Conservation (phyloP, 2,888 invertebrate genomes). For the Thumatha senex region DNA sequence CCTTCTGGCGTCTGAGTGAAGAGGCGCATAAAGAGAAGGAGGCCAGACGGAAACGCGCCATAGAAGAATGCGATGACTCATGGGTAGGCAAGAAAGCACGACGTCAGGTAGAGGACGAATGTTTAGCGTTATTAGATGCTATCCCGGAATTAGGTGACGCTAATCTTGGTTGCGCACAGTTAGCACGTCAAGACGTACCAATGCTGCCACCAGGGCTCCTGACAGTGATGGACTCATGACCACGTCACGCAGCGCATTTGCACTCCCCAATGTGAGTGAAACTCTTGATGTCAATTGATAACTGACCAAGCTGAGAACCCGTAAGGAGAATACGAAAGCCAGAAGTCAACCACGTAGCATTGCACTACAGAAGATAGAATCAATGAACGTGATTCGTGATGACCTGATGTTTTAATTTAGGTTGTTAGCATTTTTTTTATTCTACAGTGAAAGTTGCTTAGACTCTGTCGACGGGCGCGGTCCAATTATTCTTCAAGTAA, state of each 20-base stretch:
- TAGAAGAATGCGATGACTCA: slow-evolving; percentile 76
- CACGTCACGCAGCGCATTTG: slow-evolving; percentile 69
- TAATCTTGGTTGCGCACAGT: slow-evolving; percentile 75
- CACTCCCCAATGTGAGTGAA: slow-evolving; percentile 68
- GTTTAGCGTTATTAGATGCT: slow-evolving; percentile 74
- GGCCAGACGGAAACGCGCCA: slow-evolving; percentile 71
- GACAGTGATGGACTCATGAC: slow-evolving; percentile 80
- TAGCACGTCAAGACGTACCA: slow-evolving; percentile 59
- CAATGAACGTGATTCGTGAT: no score
- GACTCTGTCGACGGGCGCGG: slow-evolving; percentile 77
- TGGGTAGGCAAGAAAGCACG: slow-evolving; percentile 78
- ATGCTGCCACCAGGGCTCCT: slow-evolving; percentile 72
- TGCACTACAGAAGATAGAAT: no score
- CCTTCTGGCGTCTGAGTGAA: slow-evolving; percentile 92
- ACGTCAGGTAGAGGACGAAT: slow-evolving; percentile 76
- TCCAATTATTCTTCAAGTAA: slow-evolving; percentile 75
- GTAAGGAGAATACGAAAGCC: no score
- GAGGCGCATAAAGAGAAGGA: slow-evolving; percentile 93
- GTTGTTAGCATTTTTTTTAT: slow-evolving; percentile 74
- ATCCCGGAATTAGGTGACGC: slow-evolving; percentile 77
- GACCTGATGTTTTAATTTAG: slow-evolving; percentile 26
- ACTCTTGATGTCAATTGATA: no score
- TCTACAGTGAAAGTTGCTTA: slow-evolving; percentile 82
- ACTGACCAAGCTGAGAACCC: no score
- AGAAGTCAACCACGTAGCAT: no score